Conservation (phyloP, 2,888 invertebrate species). For the Acanthoscelides obtectus region DNA sequence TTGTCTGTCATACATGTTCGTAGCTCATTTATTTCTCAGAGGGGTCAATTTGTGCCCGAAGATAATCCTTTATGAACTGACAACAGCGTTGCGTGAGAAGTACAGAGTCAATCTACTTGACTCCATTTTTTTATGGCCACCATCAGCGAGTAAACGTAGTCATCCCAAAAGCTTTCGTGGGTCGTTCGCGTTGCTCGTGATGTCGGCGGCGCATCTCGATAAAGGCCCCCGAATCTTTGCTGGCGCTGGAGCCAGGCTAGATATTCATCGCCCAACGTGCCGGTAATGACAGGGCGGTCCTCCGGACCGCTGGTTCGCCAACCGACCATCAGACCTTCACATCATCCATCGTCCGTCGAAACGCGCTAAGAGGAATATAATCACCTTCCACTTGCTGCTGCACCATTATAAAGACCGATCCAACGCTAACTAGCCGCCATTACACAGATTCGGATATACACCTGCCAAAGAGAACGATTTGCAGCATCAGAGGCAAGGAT, state of each 20-base stretch:
- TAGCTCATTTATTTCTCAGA: too few relatives aligned
- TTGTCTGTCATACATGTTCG: too few relatives aligned
- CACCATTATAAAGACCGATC: background rate
- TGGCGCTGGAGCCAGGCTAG: conserved; percentile 30
- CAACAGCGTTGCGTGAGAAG: too few relatives aligned
- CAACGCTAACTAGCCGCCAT: background rate
- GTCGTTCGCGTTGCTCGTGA: background rate
- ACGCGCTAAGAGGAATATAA: background rate
- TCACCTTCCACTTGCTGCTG: background rate
- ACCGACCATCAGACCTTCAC: background rate
- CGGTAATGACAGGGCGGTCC: conserved; percentile 29
- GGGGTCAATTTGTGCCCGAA: too few relatives aligned
- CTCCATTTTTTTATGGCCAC: too few relatives aligned
- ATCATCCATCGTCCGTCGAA: background rate
- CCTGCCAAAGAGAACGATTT: background rate
- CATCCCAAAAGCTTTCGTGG: background rate
- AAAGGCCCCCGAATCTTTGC: conserved; percentile 8
- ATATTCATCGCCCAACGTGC: conserved; percentile 32
- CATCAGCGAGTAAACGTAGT: background rate
- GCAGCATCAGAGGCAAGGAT: background rate
- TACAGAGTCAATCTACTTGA: too few relatives aligned
- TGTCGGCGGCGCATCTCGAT: background rate
- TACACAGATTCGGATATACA: background rate
- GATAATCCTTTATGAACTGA: too few relatives aligned
- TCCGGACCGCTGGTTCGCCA: conserved; percentile 2